Conservation (phyloP, 2,888 invertebrate species). For the Anodontia alba region DNA sequence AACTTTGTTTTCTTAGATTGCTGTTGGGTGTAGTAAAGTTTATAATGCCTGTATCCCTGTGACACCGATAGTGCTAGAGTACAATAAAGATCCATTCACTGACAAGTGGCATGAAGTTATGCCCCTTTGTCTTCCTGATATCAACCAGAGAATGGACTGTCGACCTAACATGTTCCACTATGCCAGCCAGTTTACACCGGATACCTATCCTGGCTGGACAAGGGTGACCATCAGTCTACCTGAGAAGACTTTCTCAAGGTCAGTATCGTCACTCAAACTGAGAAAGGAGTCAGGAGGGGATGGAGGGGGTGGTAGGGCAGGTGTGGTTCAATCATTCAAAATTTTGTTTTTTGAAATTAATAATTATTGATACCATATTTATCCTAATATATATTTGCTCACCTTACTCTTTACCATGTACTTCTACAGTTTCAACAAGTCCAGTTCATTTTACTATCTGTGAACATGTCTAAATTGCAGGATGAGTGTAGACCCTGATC, state of each 20-base stretch:
- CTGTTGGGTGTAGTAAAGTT: constrained; percentile 82
- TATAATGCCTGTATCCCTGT: constrained; percentile 75
- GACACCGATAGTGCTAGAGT: constrained; percentile 80
- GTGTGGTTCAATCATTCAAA: too few species aligned
- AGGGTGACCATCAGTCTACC: constrained; percentile 83
- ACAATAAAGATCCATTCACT: constrained; percentile 82
- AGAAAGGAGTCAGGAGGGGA: not conserved
- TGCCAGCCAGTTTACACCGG: constrained; percentile 80
- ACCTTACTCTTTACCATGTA: too few species aligned
- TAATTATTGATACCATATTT: too few species aligned
- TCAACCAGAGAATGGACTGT: constrained; percentile 81
- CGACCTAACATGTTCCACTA: constrained; percentile 82
- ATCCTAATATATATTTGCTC: too few species aligned
- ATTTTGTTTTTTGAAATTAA: too few species aligned
- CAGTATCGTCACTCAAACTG: not conserved
- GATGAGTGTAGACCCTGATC: too few species aligned
- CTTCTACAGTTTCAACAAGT: too few species aligned
- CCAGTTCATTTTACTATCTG: too few species aligned
- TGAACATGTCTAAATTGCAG: too few species aligned
- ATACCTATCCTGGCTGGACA: constrained; percentile 82
- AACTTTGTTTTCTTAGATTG: constrained; percentile 72
- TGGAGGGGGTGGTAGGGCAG: too few species aligned
- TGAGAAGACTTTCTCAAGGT: constrained; percentile 84
- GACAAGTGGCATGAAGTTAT: constrained; percentile 82
- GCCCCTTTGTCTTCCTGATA: constrained; percentile 83